These are phyloP conservation scores for Drosophila sturtevanti DNA, from an alignment of 1,140 invertebrate genomes.

Conservation along the genomic window DNA sequence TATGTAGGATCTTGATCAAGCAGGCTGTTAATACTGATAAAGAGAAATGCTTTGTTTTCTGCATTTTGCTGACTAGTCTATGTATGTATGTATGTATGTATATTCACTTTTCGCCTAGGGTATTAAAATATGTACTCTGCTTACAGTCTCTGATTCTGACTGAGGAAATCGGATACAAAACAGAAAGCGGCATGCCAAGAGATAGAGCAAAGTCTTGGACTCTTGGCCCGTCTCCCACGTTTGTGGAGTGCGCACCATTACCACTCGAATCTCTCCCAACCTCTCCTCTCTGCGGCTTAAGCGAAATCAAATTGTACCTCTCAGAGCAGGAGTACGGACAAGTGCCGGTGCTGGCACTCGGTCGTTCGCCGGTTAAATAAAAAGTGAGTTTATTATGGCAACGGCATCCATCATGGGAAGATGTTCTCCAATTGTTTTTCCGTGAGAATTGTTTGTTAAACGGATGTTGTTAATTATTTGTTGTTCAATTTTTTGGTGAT, in stretches of 20 bases:
- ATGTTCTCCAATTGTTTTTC: slow-evolving; percentile 41
- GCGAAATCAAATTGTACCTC: slow-evolving; percentile 48
- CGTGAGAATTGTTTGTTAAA: slow-evolving; percentile 20
- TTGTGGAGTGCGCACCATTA: slow-evolving; percentile 28
- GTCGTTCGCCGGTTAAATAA: slow-evolving; percentile 55
- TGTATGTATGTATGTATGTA: background rate
- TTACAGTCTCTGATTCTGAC: slow-evolving; percentile 4
- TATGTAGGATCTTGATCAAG: no score
- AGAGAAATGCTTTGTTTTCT: no score
- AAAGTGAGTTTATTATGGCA: slow-evolving; percentile 70
- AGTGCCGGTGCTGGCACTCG: slow-evolving; percentile 30
- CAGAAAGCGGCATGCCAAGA: slow-evolving; percentile 26
- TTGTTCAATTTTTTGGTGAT: slow-evolving; percentile 47
- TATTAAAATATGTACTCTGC: slow-evolving; percentile 18
- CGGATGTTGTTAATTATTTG: slow-evolving; percentile 2
- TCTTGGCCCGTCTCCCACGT: slow-evolving; percentile 27
- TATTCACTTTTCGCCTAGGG: no score
- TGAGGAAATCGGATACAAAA: slow-evolving; percentile 62
- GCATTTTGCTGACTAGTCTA: no score
- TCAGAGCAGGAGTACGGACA: slow-evolving; percentile 54
- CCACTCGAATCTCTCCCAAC: slow-evolving; percentile 15
- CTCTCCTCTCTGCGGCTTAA: slow-evolving; percentile 38
- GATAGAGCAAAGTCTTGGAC: slow-evolving; percentile 31
- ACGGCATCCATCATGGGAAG: slow-evolving; percentile 58
- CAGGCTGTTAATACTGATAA: no score